Conservation (phyloP, 2,888 invertebrate species). For the Euphydryas editha region DNA sequence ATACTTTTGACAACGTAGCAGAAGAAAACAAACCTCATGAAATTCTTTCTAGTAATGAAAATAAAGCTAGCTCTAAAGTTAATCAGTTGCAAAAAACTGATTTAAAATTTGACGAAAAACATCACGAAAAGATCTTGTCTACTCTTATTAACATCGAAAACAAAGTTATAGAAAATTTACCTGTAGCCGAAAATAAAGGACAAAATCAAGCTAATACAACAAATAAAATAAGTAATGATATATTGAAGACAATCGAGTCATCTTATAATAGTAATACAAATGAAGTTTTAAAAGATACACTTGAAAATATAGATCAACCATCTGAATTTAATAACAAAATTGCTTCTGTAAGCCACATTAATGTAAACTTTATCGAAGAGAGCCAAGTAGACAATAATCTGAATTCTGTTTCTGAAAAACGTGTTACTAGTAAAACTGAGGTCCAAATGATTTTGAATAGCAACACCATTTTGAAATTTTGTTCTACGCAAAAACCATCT, state of each 20-base stretch:
- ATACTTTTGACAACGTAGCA: background rate
- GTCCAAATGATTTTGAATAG: background rate
- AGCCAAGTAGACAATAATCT: background rate
- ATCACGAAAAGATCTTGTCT: background rate
- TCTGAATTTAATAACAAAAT: background rate
- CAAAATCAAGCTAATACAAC: background rate
- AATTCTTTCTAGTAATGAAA: background rate
- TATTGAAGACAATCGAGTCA: background rate
- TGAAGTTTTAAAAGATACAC: background rate
- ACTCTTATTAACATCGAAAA: background rate
- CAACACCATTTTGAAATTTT: background rate
- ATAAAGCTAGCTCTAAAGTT: background rate
- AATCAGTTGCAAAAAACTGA: background rate
- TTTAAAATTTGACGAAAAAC: background rate
- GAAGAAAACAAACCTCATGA: background rate
- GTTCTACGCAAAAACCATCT: constrained; percentile 2
- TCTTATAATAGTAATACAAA: background rate
- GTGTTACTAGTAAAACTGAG: background rate
- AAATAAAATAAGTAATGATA: background rate
- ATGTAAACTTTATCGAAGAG: background rate
- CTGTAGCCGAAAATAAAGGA: background rate
- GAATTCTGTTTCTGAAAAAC: background rate
- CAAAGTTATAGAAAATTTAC: background rate
- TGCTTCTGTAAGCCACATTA: background rate
- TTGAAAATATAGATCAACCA: background rate